A percentile compares a stretch with the other conserved stretches of the same genome.
Evolutionary conservation across 2,797 vertebrate genomes (phyloP).

Genomic region (Sebastes variabilis): DNA sequence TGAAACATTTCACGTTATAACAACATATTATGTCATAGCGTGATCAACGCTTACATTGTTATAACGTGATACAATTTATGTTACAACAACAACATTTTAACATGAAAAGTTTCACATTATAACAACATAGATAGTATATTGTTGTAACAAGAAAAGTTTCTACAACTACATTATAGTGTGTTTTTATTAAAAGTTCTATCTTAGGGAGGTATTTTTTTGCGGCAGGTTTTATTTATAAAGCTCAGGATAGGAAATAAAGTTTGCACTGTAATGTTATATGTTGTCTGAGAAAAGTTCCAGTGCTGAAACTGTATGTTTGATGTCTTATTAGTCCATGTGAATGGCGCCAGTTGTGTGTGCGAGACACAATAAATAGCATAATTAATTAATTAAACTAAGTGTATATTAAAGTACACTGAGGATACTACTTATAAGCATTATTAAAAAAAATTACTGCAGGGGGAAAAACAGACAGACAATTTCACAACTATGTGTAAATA

Average conservation of each 20-base stretch:
- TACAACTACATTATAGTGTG: background rate
- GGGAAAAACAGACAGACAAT: background rate
- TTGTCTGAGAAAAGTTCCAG: background rate
- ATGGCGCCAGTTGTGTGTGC: background rate
- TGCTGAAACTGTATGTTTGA: background rate
- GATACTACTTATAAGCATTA: background rate
- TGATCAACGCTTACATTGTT: too few relatives aligned
- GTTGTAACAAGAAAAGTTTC: too few relatives aligned
- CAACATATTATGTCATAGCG: too few relatives aligned
- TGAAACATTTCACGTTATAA: too few relatives aligned
- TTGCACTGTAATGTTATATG: background rate
- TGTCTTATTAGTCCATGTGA: too few relatives aligned
- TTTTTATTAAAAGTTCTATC: background rate
- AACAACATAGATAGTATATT: too few relatives aligned
- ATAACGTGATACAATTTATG: too few relatives aligned
- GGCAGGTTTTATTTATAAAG: background rate
- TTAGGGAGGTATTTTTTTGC: too few relatives aligned
- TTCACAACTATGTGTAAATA: slow-evolving; percentile 13
- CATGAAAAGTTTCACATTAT: too few relatives aligned
- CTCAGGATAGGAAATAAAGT: background rate
- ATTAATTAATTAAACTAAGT: background rate
- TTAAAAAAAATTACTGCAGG: background rate
- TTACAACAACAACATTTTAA: too few relatives aligned
- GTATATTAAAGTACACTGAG: background rate
- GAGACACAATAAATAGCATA: background rate